Evolutionary conservation across 2,113 vertebrate species (phyloP), one percentile per base, ranked within the genome.

Genomic region (Eleginops maclovinus): DNA sequence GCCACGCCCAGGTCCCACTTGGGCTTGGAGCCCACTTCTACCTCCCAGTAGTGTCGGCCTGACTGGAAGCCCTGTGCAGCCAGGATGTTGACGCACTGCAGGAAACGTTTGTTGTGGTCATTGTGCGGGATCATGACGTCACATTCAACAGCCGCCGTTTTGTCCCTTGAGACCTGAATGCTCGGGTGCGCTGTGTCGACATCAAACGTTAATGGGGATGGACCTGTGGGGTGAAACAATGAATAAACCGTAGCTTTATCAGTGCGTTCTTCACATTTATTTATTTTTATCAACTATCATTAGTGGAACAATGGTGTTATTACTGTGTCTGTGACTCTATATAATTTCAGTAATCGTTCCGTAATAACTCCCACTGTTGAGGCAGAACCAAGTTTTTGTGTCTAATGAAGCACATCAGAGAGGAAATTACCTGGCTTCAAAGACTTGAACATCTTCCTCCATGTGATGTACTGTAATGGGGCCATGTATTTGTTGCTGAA

Each of bases 1-100:
- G 95, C 96, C 75, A 97, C 95, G 2, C 96, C 96, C 71, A 97
- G 60, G 81, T 96, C 97, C 97, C 96, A 97, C 75, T 97, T 97
- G 64, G 93, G 89, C 58, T 95, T 97, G 67, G 83, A 87, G 67
- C 94, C 95, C 80, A 97, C 95, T 44, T 93, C 94, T 10, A 97
- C 95, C 85, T 97, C 96, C 96, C 96, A 96, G 88, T 97, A 97
- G 91, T 96, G 96, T 11, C 2, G 91, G 44, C 96, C 96, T 0
- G 86, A 87, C 69, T 88, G 67, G 10, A 96, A 97, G 58, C 92
- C 88, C 87, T 95, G 94, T 0, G 84, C 61, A 1, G 89, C 88
- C 71, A 97, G 91, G 16, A 97, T 82, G 0, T 97, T 97, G 70
- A 97, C 95, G 0, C 96, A 96, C 92, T 96, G 95, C 1, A 92